Conservation (phyloP, 2,888 invertebrate genomes). For the Portevinia maculata region DNA sequence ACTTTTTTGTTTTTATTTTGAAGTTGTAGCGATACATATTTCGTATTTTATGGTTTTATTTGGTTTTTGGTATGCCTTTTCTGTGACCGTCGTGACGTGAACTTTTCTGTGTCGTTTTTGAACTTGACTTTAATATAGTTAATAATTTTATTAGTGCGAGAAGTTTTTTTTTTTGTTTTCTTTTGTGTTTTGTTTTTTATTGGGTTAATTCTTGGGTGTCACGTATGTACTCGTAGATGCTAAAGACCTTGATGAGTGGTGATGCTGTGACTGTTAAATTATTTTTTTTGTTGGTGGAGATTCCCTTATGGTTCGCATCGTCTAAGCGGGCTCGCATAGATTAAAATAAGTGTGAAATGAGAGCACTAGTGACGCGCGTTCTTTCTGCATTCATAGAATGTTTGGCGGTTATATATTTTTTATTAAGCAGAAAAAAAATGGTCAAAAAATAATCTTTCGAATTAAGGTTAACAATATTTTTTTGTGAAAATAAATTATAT, state of each 20-base stretch:
- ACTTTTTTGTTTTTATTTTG: conserved; percentile 39
- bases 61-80: conserved; percentile 34
- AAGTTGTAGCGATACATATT: conserved; percentile 52
- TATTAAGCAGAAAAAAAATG: background rate
- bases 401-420: background rate
- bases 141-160: conserved; percentile 56
- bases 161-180: conserved; percentile 7
- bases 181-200: conserved; percentile 25
- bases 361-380: background rate
- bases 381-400: conserved; percentile 1
- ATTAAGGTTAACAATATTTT: too few species aligned
- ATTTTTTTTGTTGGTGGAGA: conserved; percentile 23
- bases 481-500: too few species aligned
- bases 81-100: conserved; percentile 48
- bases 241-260: conserved; percentile 35
- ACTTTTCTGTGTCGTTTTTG: conserved; percentile 52
- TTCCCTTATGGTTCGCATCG: conserved; percentile 38
- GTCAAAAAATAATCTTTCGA: background rate
- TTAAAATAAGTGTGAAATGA: background rate
- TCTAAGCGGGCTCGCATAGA: conserved; percentile 14
- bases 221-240: conserved; percentile 19
- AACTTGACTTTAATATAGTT: conserved; percentile 65
- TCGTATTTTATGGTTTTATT: conserved; percentile 18
- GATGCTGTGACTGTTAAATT: conserved; percentile 15
- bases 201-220: conserved; percentile 32